Evolutionary conservation across 2,113 vertebrate genomes (phyloP).

Genomic region (Vimba vimba): DNA sequence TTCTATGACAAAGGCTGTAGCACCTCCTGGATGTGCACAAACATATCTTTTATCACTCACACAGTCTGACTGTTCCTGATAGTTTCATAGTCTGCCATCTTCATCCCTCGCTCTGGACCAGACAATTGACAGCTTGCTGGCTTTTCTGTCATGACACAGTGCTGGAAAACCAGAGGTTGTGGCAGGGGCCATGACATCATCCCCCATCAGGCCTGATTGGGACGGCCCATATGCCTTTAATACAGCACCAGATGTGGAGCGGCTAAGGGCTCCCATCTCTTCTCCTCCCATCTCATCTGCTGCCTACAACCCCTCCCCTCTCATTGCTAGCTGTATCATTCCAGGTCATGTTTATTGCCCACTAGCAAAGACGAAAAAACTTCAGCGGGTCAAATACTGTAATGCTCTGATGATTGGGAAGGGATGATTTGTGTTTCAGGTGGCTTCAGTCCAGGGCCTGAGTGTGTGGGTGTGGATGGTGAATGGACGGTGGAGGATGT

Average conservation of each 20-base stretch:
- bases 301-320: slow-evolving; percentile 26
- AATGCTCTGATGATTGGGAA: slow-evolving; percentile 63
- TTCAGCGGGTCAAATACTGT: slow-evolving; percentile 68
- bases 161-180: slow-evolving; percentile 66
- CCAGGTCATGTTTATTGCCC: slow-evolving; percentile 63
- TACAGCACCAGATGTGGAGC: slow-evolving; percentile 78
- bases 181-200: slow-evolving; percentile 76
- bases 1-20: neutral
- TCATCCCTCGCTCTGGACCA: slow-evolving; percentile 43
- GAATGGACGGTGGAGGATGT: slow-evolving; percentile 4
- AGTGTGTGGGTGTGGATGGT: slow-evolving; percentile 13
- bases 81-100: slow-evolving; percentile 31
- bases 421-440: slow-evolving; percentile 69
- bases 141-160: slow-evolving; percentile 60
- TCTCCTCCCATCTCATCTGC: slow-evolving; percentile 33
- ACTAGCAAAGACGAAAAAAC: slow-evolving; percentile 63
- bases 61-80: slow-evolving; percentile 12
- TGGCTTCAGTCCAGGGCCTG: slow-evolving; percentile 56
- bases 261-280: slow-evolving; percentile 28
- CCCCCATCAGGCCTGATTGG: slow-evolving; percentile 77
- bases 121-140: slow-evolving; percentile 75
- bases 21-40: neutral
- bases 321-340: slow-evolving; percentile 63
- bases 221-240: slow-evolving; percentile 78
- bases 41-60: slow-evolving; percentile 9